Evolutionary conservation across 1,140 invertebrate species (phyloP).

Genomic region (Temnothorax curvispinosus): DNA sequence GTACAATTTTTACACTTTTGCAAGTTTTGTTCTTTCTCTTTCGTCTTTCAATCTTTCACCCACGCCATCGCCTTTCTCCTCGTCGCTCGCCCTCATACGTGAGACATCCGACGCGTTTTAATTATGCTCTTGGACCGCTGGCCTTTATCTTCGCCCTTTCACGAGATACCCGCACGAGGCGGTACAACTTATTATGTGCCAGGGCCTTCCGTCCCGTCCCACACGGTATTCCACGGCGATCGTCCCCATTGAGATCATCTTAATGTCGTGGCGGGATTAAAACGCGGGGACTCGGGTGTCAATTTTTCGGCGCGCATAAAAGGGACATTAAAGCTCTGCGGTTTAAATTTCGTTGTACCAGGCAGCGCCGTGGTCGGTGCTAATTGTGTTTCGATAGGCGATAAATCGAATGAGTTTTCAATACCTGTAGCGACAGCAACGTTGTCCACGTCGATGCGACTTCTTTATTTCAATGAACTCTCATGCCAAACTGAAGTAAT

Average conservation of each 20-base stretch:
- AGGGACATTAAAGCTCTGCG: slow-evolving; percentile 27
- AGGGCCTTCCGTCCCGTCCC: slow-evolving; percentile 68
- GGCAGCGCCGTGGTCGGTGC: background rate
- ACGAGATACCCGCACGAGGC: slow-evolving; percentile 73
- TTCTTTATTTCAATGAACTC: background rate
- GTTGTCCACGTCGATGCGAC: background rate
- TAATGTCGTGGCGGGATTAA: slow-evolving; percentile 64
- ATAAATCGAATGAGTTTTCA: slow-evolving; percentile 30
- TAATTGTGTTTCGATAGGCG: slow-evolving; percentile 33
- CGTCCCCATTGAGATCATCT: slow-evolving; percentile 65
- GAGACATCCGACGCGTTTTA: slow-evolving; percentile 81
- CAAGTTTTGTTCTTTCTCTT: background rate
- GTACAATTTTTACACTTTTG: slow-evolving; percentile 9
- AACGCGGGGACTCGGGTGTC: slow-evolving; percentile 68
- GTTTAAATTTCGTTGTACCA: slow-evolving; percentile 11
- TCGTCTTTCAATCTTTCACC: slow-evolving; percentile 33
- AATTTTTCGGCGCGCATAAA: slow-evolving; percentile 67
- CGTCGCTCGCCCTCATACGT: slow-evolving; percentile 39
- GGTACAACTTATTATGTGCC: slow-evolving; percentile 72
- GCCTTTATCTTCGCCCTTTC: slow-evolving; percentile 78
- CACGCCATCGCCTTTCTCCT: slow-evolving; percentile 50
- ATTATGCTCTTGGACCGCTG: slow-evolving; percentile 79
- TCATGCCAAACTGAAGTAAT: background rate
- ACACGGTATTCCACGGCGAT: slow-evolving; percentile 43
- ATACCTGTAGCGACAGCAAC: background rate